Evolutionary conservation across 2,888 invertebrate genomes (phyloP).

Genomic region (Sussaba pulchella): DNA sequence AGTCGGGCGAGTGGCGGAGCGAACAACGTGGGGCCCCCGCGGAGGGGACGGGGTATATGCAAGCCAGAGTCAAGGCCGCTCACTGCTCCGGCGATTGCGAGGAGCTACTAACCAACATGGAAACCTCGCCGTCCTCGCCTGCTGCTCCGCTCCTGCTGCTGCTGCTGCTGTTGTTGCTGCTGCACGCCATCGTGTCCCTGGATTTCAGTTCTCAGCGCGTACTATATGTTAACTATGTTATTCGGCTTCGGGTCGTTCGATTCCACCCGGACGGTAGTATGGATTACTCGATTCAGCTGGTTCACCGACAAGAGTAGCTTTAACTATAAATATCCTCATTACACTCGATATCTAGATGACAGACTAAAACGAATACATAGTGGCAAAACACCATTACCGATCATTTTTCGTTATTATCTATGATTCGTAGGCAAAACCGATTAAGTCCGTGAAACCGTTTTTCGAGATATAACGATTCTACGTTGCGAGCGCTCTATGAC

Average conservation of each 20-base stretch:
- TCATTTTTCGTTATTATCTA: too few species aligned
- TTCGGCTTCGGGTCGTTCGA: neutral
- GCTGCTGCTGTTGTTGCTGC: slow-evolving; percentile 18
- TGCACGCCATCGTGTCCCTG: slow-evolving; percentile 25
- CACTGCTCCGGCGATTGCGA: slow-evolving; percentile 87
- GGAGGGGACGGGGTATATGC: slow-evolving; percentile 63
- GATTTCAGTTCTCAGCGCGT: slow-evolving; percentile 9
- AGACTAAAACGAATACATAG: too few species aligned
- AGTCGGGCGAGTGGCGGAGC: slow-evolving; percentile 39
- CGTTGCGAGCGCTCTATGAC: too few species aligned
- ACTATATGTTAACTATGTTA: neutral
- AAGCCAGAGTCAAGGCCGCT: slow-evolving; percentile 90
- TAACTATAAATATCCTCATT: neutral
- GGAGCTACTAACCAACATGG: slow-evolving; percentile 80
- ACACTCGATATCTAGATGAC: too few species aligned
- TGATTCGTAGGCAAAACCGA: too few species aligned
- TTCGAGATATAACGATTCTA: too few species aligned
- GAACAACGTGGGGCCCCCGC: slow-evolving; percentile 57
- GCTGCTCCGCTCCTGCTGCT: slow-evolving; percentile 7
- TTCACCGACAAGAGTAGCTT: neutral
- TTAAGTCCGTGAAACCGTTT: too few species aligned
- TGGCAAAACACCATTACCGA: too few species aligned
- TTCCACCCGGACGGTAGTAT: neutral
- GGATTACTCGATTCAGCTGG: neutral
- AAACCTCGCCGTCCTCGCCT: slow-evolving; percentile 74